A percentile compares a stretch with the other conserved stretches of the same genome.
phyloP scores from a whole-genome alignment of 2,797 vertebrate genomes.

The Malacoctenus gilli region DNA sequence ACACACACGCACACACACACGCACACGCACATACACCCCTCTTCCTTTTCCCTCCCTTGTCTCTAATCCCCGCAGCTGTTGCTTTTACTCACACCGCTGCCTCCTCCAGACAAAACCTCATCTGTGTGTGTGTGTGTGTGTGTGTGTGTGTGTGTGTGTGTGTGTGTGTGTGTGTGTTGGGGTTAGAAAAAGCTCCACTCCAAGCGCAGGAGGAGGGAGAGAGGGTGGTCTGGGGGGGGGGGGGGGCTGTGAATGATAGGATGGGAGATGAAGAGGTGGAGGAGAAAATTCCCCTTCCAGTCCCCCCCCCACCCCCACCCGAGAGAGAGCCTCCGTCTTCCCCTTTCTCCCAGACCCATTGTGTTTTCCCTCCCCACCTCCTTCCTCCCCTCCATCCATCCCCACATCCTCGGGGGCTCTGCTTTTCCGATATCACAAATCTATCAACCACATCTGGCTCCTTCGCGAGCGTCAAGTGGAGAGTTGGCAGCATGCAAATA shows the following conservation, averaged over 20 bases:
- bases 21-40: conserved; percentile 8
- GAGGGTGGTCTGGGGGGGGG: conserved; percentile 23
- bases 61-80: conserved; percentile 78
- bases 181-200: conserved; percentile 32
- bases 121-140: conserved; percentile 32
- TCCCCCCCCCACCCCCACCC: conserved; percentile 51
- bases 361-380: conserved; percentile 70
- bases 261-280: conserved; percentile 38
- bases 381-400: conserved; percentile 72
- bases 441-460: conserved; percentile 72
- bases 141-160: conserved; percentile 10
- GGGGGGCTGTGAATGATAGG: conserved; percentile 54
- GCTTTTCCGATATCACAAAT: conserved; percentile 68
- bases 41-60: conserved; percentile 53
- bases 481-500: conserved; percentile 37
- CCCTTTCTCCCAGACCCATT: conserved; percentile 69
- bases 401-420: conserved; percentile 60
- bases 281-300: conserved; percentile 47
- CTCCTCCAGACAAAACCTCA: conserved; percentile 61
- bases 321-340: conserved; percentile 55
- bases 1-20: neutral
- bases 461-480: conserved; percentile 31
- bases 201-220: conserved; percentile 24
- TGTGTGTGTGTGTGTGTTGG: conserved; percentile 17
- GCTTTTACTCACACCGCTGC: conserved; percentile 63